phyloP scores from a whole-genome alignment of 2,888 invertebrate species.

The Dichetophora obliterata region DNA sequence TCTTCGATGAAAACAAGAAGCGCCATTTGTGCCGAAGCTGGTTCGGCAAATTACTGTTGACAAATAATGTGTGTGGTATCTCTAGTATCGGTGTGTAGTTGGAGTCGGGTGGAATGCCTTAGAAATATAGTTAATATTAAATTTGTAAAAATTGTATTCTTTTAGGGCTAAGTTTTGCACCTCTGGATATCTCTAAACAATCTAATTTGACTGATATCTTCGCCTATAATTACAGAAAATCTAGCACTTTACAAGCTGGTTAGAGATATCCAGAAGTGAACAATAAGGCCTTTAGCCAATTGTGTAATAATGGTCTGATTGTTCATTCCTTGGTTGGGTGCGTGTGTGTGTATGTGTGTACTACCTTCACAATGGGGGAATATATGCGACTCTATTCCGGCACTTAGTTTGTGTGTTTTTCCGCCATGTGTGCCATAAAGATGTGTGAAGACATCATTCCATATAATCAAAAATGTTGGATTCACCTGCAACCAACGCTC shows the following conservation, averaged over 20 bases:
- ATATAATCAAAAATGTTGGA: constrained; percentile 71
- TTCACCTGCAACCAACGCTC: constrained; percentile 70
- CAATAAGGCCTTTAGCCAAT: no score
- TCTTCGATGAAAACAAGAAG: constrained; percentile 87
- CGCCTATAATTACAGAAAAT: no score
- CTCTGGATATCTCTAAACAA: no score
- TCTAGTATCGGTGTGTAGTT: constrained; percentile 82
- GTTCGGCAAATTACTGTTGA: constrained; percentile 84
- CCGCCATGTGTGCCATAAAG: constrained; percentile 67
- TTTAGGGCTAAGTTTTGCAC: no score
- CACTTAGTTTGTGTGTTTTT: constrained; percentile 45
- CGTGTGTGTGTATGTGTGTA: no score
- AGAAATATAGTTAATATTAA: constrained; percentile 11
- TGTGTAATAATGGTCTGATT: no score
- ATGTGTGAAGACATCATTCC: constrained; percentile 72
- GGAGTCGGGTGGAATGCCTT: constrained; percentile 79
- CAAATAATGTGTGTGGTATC: constrained; percentile 82
- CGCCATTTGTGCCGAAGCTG: constrained; percentile 85
- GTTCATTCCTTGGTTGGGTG: no score
- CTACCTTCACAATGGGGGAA: constrained; percentile 60
- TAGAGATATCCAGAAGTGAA: no score
- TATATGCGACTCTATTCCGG: constrained; percentile 49
- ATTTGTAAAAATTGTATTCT: no score
- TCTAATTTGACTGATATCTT: no score
- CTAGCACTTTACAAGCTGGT: no score